A percentile compares a stretch with the other conserved stretches of the same genome.
Evolutionary conservation across 2,888 invertebrate genomes (phyloP).

Genomic region (Meteorus colon): DNA sequence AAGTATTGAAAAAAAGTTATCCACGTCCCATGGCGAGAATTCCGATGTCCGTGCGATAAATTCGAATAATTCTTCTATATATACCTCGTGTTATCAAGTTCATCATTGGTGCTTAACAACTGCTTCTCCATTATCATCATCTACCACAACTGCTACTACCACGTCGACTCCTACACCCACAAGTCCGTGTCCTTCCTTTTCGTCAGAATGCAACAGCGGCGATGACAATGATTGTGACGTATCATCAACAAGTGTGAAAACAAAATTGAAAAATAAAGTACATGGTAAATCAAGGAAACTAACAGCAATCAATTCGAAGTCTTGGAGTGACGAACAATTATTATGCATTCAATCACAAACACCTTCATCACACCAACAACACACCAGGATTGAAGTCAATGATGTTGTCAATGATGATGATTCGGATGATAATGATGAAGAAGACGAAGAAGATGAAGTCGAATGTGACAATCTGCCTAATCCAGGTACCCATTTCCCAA

Average conservation of each 20-base stretch:
- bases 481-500: slow-evolving; percentile 71
- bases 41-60: slow-evolving; percentile 59
- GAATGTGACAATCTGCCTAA: slow-evolving; percentile 69
- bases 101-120: slow-evolving; percentile 69
- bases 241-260: neutral
- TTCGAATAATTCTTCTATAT: slow-evolving; percentile 64
- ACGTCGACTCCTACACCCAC: slow-evolving; percentile 65
- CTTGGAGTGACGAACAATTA: slow-evolving; percentile 13
- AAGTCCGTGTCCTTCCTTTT: slow-evolving; percentile 65
- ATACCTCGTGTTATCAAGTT: slow-evolving; percentile 69
- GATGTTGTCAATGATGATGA: slow-evolving; percentile 56
- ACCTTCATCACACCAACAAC: slow-evolving; percentile 44
- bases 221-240: slow-evolving; percentile 53
- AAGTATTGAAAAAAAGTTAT: slow-evolving; percentile 68
- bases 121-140: slow-evolving; percentile 59
- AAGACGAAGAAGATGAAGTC: slow-evolving; percentile 67
- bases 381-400: slow-evolving; percentile 49
- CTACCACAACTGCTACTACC: slow-evolving; percentile 1
- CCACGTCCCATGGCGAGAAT: slow-evolving; percentile 60
- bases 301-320: slow-evolving; percentile 33
- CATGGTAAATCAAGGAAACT: neutral
- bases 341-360: slow-evolving; percentile 28
- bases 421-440: slow-evolving; percentile 50
- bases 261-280: slow-evolving; percentile 18
- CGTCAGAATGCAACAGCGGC: slow-evolving; percentile 69